phyloP scores from a whole-genome alignment of 2,797 vertebrate genomes.

The Margarornis squamiger region DNA sequence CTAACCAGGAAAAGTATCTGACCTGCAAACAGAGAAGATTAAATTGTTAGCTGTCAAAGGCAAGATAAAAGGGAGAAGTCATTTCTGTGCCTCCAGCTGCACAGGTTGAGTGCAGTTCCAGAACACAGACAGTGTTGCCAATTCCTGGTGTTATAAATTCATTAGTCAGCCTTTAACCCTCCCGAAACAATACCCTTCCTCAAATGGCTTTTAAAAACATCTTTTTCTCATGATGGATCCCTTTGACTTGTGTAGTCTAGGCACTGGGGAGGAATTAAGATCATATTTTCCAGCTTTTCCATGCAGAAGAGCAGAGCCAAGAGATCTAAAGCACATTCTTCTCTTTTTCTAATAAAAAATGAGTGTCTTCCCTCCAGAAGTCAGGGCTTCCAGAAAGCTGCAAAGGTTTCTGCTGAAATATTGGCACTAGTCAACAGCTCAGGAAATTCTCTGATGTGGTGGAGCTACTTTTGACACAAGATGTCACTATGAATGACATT shows the following conservation, averaged over 20 bases:
- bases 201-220: background rate
- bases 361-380: background rate
- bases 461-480: background rate
- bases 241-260: background rate
- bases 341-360: background rate
- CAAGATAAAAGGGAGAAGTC: background rate
- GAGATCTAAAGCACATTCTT: background rate
- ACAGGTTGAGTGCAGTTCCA: background rate
- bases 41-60: background rate
- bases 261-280: background rate
- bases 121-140: background rate
- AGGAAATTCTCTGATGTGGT: fast-evolving
- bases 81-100: background rate
- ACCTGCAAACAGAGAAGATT: background rate
- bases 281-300: background rate
- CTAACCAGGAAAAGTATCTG: background rate
- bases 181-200: background rate
- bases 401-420: background rate
- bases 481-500: background rate
- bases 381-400: background rate
- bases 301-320: background rate
- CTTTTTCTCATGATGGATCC: background rate
- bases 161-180: background rate
- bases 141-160: background rate
- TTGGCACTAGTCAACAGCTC: background rate